Evolutionary conservation across 2,113 vertebrate genomes (phyloP).

Genomic region (Malurus melanocephalus): DNA sequence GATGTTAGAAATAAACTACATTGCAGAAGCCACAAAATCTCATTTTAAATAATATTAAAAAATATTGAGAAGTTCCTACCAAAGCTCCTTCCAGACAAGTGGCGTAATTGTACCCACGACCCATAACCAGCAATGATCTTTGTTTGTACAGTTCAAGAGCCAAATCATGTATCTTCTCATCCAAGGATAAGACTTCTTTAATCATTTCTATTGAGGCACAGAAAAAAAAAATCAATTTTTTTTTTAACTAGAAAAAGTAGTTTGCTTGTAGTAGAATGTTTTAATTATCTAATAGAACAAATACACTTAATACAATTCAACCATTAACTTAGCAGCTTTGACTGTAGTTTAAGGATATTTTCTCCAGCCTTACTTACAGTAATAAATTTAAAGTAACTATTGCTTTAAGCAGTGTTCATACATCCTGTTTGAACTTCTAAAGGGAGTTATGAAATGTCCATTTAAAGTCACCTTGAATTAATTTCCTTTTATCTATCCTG

Average conservation of each 20-base stretch:
- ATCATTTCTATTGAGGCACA: conserved; percentile 74
- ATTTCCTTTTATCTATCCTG: background rate
- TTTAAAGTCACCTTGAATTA: background rate
- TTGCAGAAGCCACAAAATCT: background rate
- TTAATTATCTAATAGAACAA: background rate
- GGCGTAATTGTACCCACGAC: conserved; percentile 92
- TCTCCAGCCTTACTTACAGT: background rate
- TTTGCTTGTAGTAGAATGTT: background rate
- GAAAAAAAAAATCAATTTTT: background rate
- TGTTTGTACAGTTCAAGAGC: conserved; percentile 89
- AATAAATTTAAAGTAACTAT: background rate
- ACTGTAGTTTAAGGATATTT: background rate
- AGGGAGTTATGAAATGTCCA: background rate
- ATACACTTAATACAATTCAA: background rate
- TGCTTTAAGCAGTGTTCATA: background rate
- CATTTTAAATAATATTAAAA: background rate
- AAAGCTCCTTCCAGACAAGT: conserved; percentile 95
- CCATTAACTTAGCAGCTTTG: background rate
- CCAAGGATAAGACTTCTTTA: conserved; percentile 86
- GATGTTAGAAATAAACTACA: background rate
- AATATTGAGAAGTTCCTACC: conserved; percentile 73
- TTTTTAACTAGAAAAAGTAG: background rate
- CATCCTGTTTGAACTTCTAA: background rate
- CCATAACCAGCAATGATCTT: conserved; percentile 92
- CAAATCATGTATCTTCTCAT: conserved; percentile 86